These are phyloP conservation scores for Andrena chrysosceles DNA, from an alignment of 2,888 invertebrate genomes.

Conservation along the genomic window DNA sequence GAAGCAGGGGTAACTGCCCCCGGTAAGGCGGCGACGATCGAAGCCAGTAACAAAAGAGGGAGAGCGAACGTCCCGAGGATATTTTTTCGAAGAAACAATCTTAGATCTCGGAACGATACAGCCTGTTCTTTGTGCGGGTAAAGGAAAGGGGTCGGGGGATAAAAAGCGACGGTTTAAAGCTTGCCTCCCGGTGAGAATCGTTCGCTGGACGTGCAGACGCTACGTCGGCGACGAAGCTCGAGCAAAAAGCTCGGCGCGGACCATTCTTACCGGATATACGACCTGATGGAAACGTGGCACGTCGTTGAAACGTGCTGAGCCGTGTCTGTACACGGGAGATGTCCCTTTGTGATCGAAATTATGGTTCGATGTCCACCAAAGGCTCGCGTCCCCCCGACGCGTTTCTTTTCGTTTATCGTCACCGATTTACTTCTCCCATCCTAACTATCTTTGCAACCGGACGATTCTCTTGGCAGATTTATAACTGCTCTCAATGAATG, in stretches of 20 bases:
- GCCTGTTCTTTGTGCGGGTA: constrained; percentile 57
- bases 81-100: constrained; percentile 59
- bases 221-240: constrained; percentile 55
- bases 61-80: constrained; percentile 43
- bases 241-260: constrained; percentile 53
- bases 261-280: constrained; percentile 61
- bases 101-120: constrained; percentile 58
- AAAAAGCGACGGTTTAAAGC: constrained; percentile 67
- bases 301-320: constrained; percentile 37
- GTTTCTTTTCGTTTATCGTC: constrained; percentile 10
- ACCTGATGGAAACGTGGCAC: constrained; percentile 50
- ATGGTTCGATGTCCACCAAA: constrained; percentile 49
- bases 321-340: constrained; percentile 20
- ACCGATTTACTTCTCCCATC: background rate
- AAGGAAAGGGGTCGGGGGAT: constrained; percentile 39
- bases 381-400: background rate
- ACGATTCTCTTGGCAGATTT: background rate
- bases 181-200: constrained; percentile 66
- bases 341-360: constrained; percentile 56
- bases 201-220: constrained; percentile 55
- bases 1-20: constrained; percentile 13
- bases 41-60: constrained; percentile 23
- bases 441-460: background rate
- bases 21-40: constrained; percentile 55
- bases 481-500: background rate